phyloP scores from a whole-genome alignment of 1,140 invertebrate species.

The Leucophenga varia region DNA sequence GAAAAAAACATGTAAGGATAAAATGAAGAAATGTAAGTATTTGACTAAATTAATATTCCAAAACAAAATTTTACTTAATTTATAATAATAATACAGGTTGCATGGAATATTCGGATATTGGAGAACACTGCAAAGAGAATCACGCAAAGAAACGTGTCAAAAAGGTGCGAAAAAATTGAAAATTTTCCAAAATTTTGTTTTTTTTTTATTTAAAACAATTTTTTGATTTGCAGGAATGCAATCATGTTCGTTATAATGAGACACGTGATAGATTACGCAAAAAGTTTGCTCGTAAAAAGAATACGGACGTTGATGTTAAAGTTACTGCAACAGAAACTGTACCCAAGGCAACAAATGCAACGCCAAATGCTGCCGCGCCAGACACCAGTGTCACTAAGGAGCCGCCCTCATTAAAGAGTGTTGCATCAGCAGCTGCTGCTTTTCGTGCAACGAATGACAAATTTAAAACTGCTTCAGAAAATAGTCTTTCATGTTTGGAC shows the following conservation, averaged over 20 bases:
- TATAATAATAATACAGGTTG: too few species aligned
- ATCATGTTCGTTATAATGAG: slow-evolving; percentile 55
- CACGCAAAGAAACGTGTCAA: slow-evolving; percentile 51
- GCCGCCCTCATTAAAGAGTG: slow-evolving; percentile 35
- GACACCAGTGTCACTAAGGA: slow-evolving; percentile 11
- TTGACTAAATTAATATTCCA: neutral
- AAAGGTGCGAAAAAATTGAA: slow-evolving; percentile 25
- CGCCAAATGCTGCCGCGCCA: slow-evolving; percentile 20
- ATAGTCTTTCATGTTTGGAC: slow-evolving; percentile 41
- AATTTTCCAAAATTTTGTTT: too few species aligned
- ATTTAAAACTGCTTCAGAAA: slow-evolving; percentile 24
- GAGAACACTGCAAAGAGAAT: slow-evolving; percentile 49
- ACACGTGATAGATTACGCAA: slow-evolving; percentile 58
- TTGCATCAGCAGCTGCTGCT: slow-evolving; percentile 32
- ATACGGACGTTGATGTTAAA: slow-evolving; percentile 18
- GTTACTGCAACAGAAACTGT: slow-evolving; percentile 1
- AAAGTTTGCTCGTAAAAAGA: slow-evolving; percentile 51
- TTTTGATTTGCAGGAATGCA: slow-evolving; percentile 31
- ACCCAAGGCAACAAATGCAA: slow-evolving; percentile 20
- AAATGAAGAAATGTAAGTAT: slow-evolving; percentile 45
- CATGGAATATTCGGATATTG: slow-evolving; percentile 49
- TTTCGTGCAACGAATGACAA: slow-evolving; percentile 18
- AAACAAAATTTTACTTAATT: neutral
- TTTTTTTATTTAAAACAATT: neutral
- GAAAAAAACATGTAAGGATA: slow-evolving; percentile 46